Percentiles rank a stretch among this genome's conserved stretches.
Evolutionary conservation across 2,113 vertebrate genomes (phyloP).

Genomic region (Sorex fumeus): DNA sequence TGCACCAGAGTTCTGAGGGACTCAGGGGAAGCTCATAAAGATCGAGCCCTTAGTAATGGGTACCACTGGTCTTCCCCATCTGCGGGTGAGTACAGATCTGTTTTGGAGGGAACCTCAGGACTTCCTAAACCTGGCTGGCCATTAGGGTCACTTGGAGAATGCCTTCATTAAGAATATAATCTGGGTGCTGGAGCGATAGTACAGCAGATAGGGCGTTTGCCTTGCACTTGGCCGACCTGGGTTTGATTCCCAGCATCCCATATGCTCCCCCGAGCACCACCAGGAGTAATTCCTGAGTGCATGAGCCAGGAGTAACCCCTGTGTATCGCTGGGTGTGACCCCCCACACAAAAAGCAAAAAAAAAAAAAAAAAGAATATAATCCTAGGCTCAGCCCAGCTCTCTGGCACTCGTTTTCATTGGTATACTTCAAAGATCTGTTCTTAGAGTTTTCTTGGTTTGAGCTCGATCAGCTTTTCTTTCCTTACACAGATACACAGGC

Average conservation of each 20-base stretch:
- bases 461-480: background rate
- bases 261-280: too few relatives aligned
- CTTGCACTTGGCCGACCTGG: too few relatives aligned
- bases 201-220: too few relatives aligned
- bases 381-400: background rate
- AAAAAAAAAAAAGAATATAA: too few relatives aligned
- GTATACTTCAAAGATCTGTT: conserved; percentile 14
- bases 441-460: background rate
- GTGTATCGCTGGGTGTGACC: too few relatives aligned
- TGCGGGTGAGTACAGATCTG: background rate
- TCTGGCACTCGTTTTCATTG: background rate
- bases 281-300: too few relatives aligned
- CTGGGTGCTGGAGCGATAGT: too few relatives aligned
- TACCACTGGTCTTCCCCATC: background rate
- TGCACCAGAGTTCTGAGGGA: background rate
- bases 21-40: background rate
- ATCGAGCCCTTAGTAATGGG: background rate
- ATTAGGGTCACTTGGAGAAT: conserved; percentile 1
- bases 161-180: background rate
- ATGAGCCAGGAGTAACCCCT: too few relatives aligned
- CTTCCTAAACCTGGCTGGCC: conserved; percentile 19
- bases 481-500: background rate
- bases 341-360: too few relatives aligned
- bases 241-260: too few relatives aligned
- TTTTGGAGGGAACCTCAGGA: background rate